These are phyloP conservation scores for Andrena minutula DNA, from an alignment of 2,888 invertebrate species.

Conservation along the genomic window DNA sequence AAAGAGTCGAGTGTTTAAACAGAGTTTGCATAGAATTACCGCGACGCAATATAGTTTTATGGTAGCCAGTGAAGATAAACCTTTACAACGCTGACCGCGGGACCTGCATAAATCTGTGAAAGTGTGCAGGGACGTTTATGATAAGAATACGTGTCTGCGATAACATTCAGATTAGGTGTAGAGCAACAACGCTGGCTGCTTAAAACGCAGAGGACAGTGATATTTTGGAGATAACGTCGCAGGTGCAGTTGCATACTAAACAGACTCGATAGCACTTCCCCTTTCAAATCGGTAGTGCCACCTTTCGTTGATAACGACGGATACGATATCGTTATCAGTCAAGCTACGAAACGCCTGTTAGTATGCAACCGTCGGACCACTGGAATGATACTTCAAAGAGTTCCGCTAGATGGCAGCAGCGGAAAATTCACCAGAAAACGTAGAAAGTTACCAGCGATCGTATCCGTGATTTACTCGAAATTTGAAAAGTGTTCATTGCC, in stretches of 20 bases:
- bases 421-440: not conserved
- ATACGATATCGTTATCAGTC: not conserved
- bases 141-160: constrained; percentile 13
- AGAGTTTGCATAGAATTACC: not conserved
- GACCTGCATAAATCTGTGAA: not conserved
- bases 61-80: not conserved
- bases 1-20: not conserved
- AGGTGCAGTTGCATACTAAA: constrained; percentile 7
- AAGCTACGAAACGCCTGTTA: not conserved
- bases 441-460: constrained; percentile 18
- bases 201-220: not conserved
- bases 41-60: not conserved
- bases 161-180: not conserved
- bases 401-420: constrained; percentile 7
- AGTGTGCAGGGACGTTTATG: not conserved
- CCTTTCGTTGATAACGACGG: constrained; percentile 25
- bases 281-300: constrained; percentile 22
- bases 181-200: not conserved
- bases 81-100: not conserved
- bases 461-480: constrained; percentile 2
- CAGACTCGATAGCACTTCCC: not conserved
- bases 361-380: constrained; percentile 9
- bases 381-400: not conserved
- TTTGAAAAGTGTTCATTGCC: not conserved
- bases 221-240: not conserved